Evolutionary conservation across 2,888 invertebrate species (phyloP), one percentile per base, ranked within the genome.

Genomic region (Eucriotettix oculatus): DNA sequence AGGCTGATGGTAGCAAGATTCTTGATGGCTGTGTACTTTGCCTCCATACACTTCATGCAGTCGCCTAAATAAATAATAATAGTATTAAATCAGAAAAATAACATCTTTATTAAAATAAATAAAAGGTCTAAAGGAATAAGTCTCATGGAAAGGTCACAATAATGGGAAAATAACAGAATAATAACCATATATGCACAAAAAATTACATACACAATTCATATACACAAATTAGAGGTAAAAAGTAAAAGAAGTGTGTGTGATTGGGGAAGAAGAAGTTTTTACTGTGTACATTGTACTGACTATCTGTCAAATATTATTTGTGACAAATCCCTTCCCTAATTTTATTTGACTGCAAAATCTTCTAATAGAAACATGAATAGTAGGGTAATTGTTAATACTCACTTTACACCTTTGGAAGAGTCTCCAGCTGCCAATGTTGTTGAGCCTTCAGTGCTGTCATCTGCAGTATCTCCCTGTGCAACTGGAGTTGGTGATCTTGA

Each of bases 401-500:
- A 61, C 61, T 61, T 61, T n/a, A 61, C 29, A 29, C 61, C 61
- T 57, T 61, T 61, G 41, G 16, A 42, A 16, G 41, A 40, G 29
- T 61, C 59, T 16, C 16, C 42, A 29, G 55, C 53, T 40, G 57
- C 17, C 11, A 12, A 56, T 40, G 44, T 57, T 17, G 42, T 16
- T 10, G n/a, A 17, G 52, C n/a, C 40, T 10, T 43, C 54, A 10
- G 53, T 42, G 16, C 43, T 42, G 10, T 55, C 52, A 17, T 58
- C 58, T 58, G 14, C 54, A 58, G 53, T 57, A 16, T 44, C 52
- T 40, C 54, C 48, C 17, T 63, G 61, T 41, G 58, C 62, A 43
- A 56, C 62, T 10, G 61, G 63, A 41, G 60, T 61, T 10, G 63
- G 63, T 9, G 63, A 61, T 16, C 61, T 59, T 44, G 61, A 63